phyloP scores from a whole-genome alignment of 2,113 vertebrate species.

The Thalassarche chlororhynchos region DNA sequence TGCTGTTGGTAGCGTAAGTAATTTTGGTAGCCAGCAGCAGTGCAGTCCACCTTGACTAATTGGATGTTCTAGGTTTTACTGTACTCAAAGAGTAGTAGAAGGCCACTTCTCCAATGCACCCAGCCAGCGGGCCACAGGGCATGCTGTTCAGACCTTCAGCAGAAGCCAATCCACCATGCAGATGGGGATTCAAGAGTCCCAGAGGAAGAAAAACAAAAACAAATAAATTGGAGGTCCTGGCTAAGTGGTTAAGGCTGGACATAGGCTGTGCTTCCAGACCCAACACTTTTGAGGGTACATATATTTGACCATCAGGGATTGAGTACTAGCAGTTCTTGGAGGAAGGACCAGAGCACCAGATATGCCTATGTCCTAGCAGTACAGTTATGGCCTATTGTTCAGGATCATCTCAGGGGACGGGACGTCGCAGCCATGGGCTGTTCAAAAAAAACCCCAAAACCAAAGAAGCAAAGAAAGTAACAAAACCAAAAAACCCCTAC shows the following conservation, averaged over 20 bases:
- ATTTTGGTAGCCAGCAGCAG: background rate
- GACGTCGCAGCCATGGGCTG: background rate
- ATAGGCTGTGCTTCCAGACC: background rate
- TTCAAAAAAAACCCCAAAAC: background rate
- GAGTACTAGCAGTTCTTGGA: background rate
- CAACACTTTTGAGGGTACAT: background rate
- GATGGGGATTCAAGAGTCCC: background rate
- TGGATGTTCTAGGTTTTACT: background rate
- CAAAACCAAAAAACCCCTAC: background rate
- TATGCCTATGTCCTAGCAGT: background rate
- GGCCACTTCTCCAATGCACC: background rate
- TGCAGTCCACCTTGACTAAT: background rate
- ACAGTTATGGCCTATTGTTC: background rate
- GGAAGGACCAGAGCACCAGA: background rate
- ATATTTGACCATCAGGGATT: background rate
- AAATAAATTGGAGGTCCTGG: background rate
- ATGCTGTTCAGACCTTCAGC: background rate
- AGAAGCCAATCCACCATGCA: background rate
- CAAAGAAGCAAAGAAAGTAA: background rate
- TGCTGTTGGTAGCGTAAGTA: background rate
- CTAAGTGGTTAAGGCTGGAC: background rate
- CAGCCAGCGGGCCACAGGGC: background rate
- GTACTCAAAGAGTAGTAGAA: background rate
- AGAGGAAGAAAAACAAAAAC: background rate
- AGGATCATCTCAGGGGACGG: rapidly evolving